Conservation (phyloP, 2,888 invertebrate species). For the Lottia gigantea region DNA sequence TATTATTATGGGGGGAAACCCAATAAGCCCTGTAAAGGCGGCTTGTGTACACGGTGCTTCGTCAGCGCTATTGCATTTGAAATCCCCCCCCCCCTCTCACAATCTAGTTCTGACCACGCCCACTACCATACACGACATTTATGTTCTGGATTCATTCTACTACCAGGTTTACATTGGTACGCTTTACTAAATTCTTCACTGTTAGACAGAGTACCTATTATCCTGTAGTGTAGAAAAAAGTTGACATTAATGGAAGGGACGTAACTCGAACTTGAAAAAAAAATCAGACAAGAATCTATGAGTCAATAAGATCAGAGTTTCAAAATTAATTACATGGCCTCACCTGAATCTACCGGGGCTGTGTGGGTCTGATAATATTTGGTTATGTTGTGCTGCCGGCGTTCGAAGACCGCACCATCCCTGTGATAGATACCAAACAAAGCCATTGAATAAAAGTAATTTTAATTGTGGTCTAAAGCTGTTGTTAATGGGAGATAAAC, state of each 20-base stretch:
- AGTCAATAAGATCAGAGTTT: no score
- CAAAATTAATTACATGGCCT: background rate
- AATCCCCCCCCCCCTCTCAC: no score
- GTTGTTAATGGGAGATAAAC: no score
- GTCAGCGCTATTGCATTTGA: no score
- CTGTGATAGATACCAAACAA: constrained; percentile 58
- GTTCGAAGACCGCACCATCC: constrained; percentile 87
- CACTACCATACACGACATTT: constrained; percentile 38
- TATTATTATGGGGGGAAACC: no score
- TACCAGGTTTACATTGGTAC: constrained; percentile 33
- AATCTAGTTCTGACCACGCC: background rate
- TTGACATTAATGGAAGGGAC: constrained; percentile 66
- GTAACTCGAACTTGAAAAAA: background rate
- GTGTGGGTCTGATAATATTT: constrained; percentile 93
- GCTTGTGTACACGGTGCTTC: no score
- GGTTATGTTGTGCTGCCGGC: constrained; percentile 79
- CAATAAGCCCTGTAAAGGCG: no score
- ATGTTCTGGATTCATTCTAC: constrained; percentile 35
- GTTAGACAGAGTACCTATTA: constrained; percentile 40
- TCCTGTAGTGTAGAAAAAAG: constrained; percentile 28
- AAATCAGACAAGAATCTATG: background rate
- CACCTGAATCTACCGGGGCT: constrained; percentile 82
- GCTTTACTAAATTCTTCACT: constrained; percentile 36
- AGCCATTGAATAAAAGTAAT: no score
- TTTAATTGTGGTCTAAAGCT: no score